Percentiles rank a stretch among this genome's conserved stretches.
Evolutionary conservation across 2,888 invertebrate species (phyloP).

Genomic region (Itoplectis maculator): DNA sequence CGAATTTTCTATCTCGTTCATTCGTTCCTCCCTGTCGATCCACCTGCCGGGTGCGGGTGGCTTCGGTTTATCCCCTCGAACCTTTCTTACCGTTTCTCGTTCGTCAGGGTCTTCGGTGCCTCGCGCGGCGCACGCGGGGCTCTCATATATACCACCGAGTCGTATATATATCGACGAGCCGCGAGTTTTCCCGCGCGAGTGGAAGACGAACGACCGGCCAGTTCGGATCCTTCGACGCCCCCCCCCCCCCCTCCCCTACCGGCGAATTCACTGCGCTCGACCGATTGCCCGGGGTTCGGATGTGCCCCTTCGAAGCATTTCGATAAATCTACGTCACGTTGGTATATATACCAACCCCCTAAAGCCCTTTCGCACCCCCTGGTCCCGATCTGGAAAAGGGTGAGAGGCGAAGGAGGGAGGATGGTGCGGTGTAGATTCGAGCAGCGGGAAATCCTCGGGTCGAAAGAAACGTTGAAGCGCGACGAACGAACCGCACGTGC

Average conservation of each 20-base stretch:
- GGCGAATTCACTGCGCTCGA: conserved; percentile 57
- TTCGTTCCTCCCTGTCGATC: conserved; percentile 22
- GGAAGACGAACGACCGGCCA: conserved; percentile 58
- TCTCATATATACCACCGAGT: conserved; percentile 35
- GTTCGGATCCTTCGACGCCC: conserved; percentile 35
- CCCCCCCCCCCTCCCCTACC: conserved; percentile 11
- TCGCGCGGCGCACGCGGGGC: no score
- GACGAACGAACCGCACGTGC: conserved; percentile 23
- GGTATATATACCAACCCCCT: background rate
- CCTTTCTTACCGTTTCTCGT: conserved; percentile 29
- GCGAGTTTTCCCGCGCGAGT: conserved; percentile 24
- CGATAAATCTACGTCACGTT: conserved; percentile 60
- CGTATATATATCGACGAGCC: conserved; percentile 54
- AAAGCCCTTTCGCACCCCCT: no score
- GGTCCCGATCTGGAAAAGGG: conserved; percentile 25
- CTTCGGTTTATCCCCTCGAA: conserved; percentile 29
- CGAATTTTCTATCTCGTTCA: conserved; percentile 7
- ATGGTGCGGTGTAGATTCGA: conserved; percentile 35
- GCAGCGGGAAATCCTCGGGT: conserved; percentile 27
- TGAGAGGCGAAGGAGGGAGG: no score
- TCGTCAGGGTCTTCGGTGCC: no score
- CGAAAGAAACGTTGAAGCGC: conserved; percentile 26
- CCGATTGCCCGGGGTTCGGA: conserved; percentile 53
- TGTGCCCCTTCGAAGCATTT: conserved; percentile 26
- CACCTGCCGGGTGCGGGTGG: background rate